Percentiles rank a stretch among this genome's conserved stretches.
Conservation (phyloP, 2,888 invertebrate genomes). For the Torymus texanus region DNA sequence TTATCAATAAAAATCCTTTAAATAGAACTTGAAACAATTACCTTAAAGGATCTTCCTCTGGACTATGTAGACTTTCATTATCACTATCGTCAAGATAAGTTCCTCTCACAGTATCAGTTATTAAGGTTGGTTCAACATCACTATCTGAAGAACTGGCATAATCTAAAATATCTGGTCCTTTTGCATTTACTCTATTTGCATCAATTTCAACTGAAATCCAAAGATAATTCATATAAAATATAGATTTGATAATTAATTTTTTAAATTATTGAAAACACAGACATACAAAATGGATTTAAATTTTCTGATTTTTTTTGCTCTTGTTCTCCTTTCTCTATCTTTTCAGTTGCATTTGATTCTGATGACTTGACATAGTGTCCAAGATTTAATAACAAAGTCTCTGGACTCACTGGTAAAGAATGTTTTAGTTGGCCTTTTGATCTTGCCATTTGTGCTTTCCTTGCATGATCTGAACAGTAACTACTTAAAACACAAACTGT, state of each 20-base stretch:
- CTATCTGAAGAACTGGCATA: slow-evolving; percentile 86
- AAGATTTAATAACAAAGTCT: slow-evolving; percentile 80
- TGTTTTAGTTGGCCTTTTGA: slow-evolving; percentile 80
- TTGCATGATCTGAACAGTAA: slow-evolving; percentile 83
- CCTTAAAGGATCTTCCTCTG: slow-evolving; percentile 86
- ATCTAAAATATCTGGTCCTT: slow-evolving; percentile 80
- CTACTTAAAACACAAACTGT: slow-evolving; percentile 68
- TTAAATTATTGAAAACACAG: neutral
- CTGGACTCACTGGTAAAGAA: slow-evolving; percentile 81
- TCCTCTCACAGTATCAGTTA: slow-evolving; percentile 80
- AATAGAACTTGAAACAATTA: slow-evolving; percentile 70
- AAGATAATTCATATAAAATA: slow-evolving; percentile 1
- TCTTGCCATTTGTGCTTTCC: slow-evolving; percentile 80
- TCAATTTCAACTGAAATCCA: slow-evolving; percentile 77
- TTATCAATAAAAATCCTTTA: neutral
- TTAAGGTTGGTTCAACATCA: slow-evolving; percentile 81
- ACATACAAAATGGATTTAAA: slow-evolving; percentile 80
- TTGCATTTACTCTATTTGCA: slow-evolving; percentile 76
- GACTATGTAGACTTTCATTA: slow-evolving; percentile 86
- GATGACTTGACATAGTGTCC: slow-evolving; percentile 79
- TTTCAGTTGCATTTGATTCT: slow-evolving; percentile 65
- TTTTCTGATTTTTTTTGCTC: slow-evolving; percentile 76
- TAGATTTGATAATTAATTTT: slow-evolving; percentile 12
- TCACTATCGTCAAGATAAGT: slow-evolving; percentile 84
- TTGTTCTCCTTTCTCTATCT: slow-evolving; percentile 75